Base-by-base conservation (phyloP, 1,140 invertebrate genomes). In the Macrostomum lignano region DNA sequence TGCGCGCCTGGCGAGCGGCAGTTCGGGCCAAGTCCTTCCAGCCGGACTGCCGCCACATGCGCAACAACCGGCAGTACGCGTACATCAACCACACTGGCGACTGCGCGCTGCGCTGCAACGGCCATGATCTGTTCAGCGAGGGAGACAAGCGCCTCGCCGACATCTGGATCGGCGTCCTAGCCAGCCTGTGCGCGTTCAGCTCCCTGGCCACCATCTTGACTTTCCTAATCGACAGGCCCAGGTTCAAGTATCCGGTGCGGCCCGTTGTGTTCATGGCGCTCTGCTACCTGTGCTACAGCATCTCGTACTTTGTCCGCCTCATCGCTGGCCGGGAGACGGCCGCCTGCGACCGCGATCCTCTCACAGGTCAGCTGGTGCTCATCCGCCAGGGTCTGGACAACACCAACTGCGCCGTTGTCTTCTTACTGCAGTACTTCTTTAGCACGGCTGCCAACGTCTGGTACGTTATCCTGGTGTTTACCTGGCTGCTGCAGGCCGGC, bases 251-350 rank as follows among this genome's bases (percentile, higher is more conserved):
- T 61, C 91, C 88, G 1, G 86, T 94, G 55, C 62, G 86, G 38
- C 82, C 86, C 1, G 93, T 98, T 38, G 84, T 96, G 40, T 93
- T 88, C 55, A 61, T 98, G 36, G 81, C 81, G 14, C 68, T 91
- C n/a, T 96, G 88, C 51, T 93, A 91, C 54, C 62, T 86, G 28
- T 74, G 91, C 64, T 79, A 94, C 20, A 75, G 79, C 29, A 59
- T 76, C 40, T 73, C 73, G 19, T 96, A 88, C 58, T 69, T 91
- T 19, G 69, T 84, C 33, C 63, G 74, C 6, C 65, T 72, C 13
- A 64, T 70, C 13, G 71, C 69, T 4, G 73, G 55, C 20, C 48
- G 54, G 47, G 64, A 42, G 60, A 64, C 47, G 65, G 66, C 53
- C 57, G 61, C 45, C 51, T 62, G 46, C 58, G 68, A 35, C 58